Conservation (phyloP, 2,888 invertebrate species). For the Clostera curtula region DNA sequence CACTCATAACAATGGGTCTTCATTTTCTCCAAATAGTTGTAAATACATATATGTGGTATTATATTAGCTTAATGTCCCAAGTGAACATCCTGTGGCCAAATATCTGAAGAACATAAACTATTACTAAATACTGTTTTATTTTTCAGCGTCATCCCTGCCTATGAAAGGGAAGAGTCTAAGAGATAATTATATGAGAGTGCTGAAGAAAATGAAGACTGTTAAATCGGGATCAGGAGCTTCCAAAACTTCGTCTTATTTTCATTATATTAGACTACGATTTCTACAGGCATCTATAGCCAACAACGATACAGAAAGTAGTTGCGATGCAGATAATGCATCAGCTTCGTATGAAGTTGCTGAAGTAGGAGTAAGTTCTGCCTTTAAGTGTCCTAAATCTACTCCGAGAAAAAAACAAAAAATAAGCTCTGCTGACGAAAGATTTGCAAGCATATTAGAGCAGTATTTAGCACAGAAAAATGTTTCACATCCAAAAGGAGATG, state of each 20-base stretch:
- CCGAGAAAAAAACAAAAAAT: conserved; percentile 16
- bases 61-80: conserved; percentile 18
- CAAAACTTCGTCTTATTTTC: conserved; percentile 14
- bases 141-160: conserved; percentile 14
- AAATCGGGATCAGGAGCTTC: conserved; percentile 19
- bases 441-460: conserved; percentile 17
- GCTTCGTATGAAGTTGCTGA: conserved; percentile 15
- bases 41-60: conserved; percentile 19
- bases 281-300: conserved; percentile 11
- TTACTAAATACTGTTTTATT: conserved; percentile 14
- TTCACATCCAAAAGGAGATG: conserved; percentile 15
- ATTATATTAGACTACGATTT: conserved; percentile 18
- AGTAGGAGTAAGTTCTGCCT: conserved; percentile 14
- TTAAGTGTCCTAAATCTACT: conserved; percentile 11
- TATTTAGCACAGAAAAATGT: conserved; percentile 17
- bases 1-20: conserved; percentile 13
- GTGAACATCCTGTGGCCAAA: conserved; percentile 18
- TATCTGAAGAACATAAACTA: conserved; percentile 13
- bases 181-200: conserved; percentile 17
- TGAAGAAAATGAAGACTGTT: conserved; percentile 13
- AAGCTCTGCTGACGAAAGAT: conserved; percentile 18
- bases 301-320: conserved; percentile 15
- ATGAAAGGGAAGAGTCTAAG: conserved; percentile 18
- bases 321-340: conserved; percentile 10
- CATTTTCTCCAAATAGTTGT: conserved; percentile 18